Evolutionary conservation across 2,797 vertebrate species (phyloP).

Genomic region (Heteromormyrus szaboi): DNA sequence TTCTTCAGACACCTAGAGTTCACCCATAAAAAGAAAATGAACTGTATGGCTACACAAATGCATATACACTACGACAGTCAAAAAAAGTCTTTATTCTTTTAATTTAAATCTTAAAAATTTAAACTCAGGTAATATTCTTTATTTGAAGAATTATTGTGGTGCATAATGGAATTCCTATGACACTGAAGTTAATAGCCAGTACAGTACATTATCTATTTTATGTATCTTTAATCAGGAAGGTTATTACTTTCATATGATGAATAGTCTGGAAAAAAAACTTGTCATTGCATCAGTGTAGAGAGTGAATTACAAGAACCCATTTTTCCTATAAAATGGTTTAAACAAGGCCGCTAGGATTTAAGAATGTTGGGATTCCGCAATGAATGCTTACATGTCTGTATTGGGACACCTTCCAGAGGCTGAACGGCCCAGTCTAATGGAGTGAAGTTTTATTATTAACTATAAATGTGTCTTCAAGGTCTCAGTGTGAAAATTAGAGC

Average conservation of each 20-base stretch:
- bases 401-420: conserved; percentile 16
- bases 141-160: not conserved
- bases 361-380: not conserved
- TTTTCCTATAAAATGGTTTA: conserved; percentile 9
- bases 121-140: not conserved
- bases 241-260: not conserved
- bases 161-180: not conserved
- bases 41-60: conserved; percentile 10
- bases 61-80: conserved; percentile 8
- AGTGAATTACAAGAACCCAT: conserved; percentile 13
- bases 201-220: not conserved
- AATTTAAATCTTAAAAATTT: conserved; percentile 10
- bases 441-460: conserved; percentile 55
- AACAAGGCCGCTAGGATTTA: not conserved
- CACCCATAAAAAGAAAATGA: conserved; percentile 22
- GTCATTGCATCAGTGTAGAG: not conserved
- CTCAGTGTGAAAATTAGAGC: conserved; percentile 46
- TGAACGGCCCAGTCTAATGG: conserved; percentile 38
- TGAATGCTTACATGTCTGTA: not conserved
- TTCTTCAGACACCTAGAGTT: conserved; percentile 32
- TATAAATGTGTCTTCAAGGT: conserved; percentile 55
- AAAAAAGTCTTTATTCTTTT: conserved; percentile 1
- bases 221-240: not conserved
- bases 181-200: not conserved
- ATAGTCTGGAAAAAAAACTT: not conserved